Conservation (phyloP, 2,888 invertebrate species). For the Acrocyrtus sp. region DNA sequence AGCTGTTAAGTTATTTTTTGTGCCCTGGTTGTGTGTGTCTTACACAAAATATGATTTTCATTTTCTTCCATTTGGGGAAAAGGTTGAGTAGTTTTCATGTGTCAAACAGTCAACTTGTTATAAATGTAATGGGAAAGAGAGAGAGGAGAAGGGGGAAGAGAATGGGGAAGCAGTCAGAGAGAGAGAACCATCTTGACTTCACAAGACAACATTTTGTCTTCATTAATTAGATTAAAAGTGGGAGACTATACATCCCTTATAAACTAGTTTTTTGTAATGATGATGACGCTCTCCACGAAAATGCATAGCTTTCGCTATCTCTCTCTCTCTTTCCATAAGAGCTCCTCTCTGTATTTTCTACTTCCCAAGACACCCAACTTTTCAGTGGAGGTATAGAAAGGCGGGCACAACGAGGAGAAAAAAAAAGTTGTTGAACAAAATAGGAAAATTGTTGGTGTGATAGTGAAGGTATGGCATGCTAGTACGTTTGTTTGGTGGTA, state of each 20-base stretch:
- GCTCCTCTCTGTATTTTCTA: not conserved
- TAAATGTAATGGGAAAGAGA: not conserved
- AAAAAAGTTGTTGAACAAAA: not conserved
- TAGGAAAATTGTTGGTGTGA: not conserved
- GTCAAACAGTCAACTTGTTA: constrained; percentile 27
- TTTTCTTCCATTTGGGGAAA: not conserved
- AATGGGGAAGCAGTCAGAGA: too few species aligned
- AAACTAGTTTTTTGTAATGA: too few species aligned
- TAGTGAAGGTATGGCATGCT: not conserved
- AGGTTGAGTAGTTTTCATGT: not conserved
- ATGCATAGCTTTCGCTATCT: too few species aligned
- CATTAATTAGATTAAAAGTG: constrained; percentile 47
- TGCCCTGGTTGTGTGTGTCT: not conserved
- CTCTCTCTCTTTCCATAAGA: too few species aligned
- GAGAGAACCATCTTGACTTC: constrained; percentile 12
- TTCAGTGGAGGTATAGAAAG: not conserved
- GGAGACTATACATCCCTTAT: not conserved
- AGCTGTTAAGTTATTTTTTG: not conserved
- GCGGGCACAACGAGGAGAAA: too few species aligned
- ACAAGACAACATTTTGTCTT: constrained; percentile 43
- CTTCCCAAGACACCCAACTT: not conserved
- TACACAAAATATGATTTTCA: constrained; percentile 22
- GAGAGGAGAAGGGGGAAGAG: too few species aligned
- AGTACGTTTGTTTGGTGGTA: not conserved
- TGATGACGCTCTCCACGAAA: not conserved